These are phyloP conservation scores for Manis crassicaudata DNA, from an alignment of 2,797 vertebrate genomes.

Conservation along the genomic window DNA sequence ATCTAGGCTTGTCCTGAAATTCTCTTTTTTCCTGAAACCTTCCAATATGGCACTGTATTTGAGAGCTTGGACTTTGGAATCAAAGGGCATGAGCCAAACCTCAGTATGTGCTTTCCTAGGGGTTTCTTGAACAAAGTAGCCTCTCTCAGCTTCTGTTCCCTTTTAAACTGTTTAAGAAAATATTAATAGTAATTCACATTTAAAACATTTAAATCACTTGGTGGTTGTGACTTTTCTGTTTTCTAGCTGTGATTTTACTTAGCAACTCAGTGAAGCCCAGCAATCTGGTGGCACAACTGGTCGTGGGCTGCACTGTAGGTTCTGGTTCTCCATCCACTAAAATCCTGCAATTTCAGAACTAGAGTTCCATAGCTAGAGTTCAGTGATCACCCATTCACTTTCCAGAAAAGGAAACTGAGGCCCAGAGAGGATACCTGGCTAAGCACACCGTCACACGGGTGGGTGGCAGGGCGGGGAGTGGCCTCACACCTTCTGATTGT, in stretches of 20 bases:
- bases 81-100: background rate
- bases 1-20: background rate
- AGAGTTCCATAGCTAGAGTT: background rate
- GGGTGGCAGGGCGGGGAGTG: background rate
- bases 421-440: background rate
- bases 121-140: background rate
- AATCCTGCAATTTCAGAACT: background rate
- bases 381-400: background rate
- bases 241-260: constrained; percentile 48
- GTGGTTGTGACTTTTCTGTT: background rate
- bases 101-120: background rate
- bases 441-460: background rate
- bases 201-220: background rate
- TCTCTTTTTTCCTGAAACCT: background rate
- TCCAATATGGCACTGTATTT: background rate
- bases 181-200: background rate
- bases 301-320: background rate
- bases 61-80: background rate
- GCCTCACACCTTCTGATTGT: fast-evolving
- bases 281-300: background rate
- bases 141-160: background rate
- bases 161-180: background rate
- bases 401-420: background rate
- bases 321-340: background rate
- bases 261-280: background rate